phyloP scores from a whole-genome alignment of 2,113 vertebrate genomes.

The Leucosticte australis region DNA sequence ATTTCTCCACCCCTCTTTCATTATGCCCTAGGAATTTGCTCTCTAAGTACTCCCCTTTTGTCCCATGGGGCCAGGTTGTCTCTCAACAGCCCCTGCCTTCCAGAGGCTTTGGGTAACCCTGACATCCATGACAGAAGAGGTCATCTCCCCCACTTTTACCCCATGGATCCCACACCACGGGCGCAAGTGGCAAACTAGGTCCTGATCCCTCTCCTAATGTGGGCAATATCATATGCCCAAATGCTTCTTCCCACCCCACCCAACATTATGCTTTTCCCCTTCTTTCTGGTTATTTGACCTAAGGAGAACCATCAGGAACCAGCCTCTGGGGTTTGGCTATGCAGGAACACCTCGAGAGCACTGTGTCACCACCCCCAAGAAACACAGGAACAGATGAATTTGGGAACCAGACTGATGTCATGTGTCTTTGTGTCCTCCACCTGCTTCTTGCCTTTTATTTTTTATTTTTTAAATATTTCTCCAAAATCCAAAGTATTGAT shows the following conservation, averaged over 20 bases:
- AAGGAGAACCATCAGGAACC: neutral
- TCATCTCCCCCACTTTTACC: neutral
- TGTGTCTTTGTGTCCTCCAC: neutral
- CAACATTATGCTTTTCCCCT: neutral
- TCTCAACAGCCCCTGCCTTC: neutral
- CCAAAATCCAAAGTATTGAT: neutral
- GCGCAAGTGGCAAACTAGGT: neutral
- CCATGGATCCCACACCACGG: accelerated
- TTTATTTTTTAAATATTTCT: neutral
- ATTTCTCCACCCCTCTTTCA: neutral
- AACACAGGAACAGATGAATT: neutral
- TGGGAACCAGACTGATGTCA: neutral
- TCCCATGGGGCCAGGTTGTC: neutral
- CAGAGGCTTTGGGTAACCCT: neutral
- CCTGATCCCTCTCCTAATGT: neutral
- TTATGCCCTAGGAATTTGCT: neutral
- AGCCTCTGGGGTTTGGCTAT: neutral
- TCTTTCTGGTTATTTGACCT: neutral
- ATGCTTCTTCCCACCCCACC: neutral
- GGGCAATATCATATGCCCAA: neutral
- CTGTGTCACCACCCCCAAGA: neutral
- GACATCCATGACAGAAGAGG: neutral
- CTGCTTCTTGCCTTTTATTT: neutral
- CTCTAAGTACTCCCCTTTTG: neutral
- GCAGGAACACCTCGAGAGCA: neutral